phyloP scores from a whole-genome alignment of 1,140 invertebrate species.

The Homarus americanus region DNA sequence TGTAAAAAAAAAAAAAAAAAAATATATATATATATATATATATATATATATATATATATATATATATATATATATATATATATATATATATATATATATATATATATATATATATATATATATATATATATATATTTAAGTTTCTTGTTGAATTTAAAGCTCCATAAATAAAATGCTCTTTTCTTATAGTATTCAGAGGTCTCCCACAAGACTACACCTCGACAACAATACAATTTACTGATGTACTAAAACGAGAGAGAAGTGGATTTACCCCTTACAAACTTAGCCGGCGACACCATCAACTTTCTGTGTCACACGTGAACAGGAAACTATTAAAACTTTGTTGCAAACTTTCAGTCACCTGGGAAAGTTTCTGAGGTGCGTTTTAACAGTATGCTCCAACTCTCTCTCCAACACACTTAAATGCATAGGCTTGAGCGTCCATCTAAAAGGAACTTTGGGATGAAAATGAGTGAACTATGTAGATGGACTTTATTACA shows the following conservation, averaged over 20 bases:
- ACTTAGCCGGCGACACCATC: not conserved
- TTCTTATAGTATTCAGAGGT: no score
- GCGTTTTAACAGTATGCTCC: not conserved
- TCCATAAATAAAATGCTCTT: no score
- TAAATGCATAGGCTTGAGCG: not conserved
- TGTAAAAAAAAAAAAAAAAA: no score
- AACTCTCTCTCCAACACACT: not conserved
- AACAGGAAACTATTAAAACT: slow-evolving; percentile 19
- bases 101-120: slow-evolving; percentile 23
- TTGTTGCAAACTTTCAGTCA: not conserved
- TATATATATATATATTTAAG: slow-evolving; percentile 1
- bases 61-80: not conserved
- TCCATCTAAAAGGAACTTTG: not conserved
- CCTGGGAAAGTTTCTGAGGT: not conserved
- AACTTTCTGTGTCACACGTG: slow-evolving; percentile 1
- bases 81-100: slow-evolving; percentile 5
- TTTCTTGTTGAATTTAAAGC: no score
- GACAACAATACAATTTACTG: no score
- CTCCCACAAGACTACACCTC: no score
- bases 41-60: no score
- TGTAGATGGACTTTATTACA: no score
- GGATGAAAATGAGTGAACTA: not conserved
- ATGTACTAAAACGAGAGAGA: no score
- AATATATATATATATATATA: no score
- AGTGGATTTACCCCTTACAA: no score